Percentiles rank a stretch among this genome's conserved stretches.
These are phyloP conservation scores for Amblyopsis rosae DNA, from an alignment of 2,113 vertebrate genomes.

Conservation along the genomic window DNA sequence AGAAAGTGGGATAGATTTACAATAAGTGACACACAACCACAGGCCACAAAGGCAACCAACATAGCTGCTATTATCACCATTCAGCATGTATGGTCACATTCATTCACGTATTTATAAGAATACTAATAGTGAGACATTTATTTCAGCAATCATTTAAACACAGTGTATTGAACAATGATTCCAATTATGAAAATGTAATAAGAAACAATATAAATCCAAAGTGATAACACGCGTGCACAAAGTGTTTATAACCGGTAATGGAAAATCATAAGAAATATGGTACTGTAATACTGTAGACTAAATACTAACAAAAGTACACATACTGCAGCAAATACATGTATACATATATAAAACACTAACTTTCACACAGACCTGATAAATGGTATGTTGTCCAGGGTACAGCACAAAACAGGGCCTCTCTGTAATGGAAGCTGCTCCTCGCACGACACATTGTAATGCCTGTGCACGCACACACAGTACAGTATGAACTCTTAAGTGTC, in stretches of 20 bases:
- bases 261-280: neutral
- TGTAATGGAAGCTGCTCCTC: constrained; percentile 65
- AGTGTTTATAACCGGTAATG: too few relatives aligned
- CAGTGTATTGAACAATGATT: too few relatives aligned
- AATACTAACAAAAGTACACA: neutral
- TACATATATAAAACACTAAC: neutral
- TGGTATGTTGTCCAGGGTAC: constrained; percentile 82
- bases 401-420: constrained; percentile 76
- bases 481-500: neutral
- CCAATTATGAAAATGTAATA: too few relatives aligned
- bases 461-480: constrained; percentile 21
- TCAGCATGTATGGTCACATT: neutral
- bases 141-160: too few relatives aligned
- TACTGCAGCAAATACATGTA: neutral
- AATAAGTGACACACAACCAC: too few relatives aligned
- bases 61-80: too few relatives aligned
- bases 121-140: too few relatives aligned
- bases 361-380: constrained; percentile 78
- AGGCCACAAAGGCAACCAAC: too few relatives aligned
- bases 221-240: too few relatives aligned
- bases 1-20: neutral
- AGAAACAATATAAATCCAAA: too few relatives aligned
- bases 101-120: too few relatives aligned
- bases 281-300: neutral
- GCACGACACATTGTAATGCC: constrained; percentile 84